Base-by-base conservation (phyloP, 2,797 vertebrate species). In the Gymnothorax javanicus region DNA sequence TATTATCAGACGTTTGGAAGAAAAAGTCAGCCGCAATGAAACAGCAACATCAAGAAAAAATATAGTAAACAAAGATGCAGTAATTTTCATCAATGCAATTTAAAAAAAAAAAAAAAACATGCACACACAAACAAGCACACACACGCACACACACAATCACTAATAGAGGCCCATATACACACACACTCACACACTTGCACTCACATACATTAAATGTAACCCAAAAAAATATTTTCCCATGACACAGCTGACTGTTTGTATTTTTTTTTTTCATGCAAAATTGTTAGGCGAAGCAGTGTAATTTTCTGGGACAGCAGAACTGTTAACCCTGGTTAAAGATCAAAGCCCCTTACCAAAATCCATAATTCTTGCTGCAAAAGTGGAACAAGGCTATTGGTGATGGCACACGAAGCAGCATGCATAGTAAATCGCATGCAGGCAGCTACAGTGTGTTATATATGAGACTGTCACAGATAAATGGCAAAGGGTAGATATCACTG, bases 401-500 rank as follows among this genome's bases (percentile, higher is more conserved):
- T 79, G 62, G 20, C 82, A 81, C 64, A 43, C 57, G 43, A 64
- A 81, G 25, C 83, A 23, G 15, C 33, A 64, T 62, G 57, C 57
- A 62, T 82, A 79, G 87, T 86, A 83, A 77, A 88, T 84, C 67
- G 85, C 73, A 50, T 57, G 67, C 85, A 88, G 85, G 81, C 85
- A 77, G 85, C 69, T 79, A 77, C 82, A 60, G 83, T 59, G 67
- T 59, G 82, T 89, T 73, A 86, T 88, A 84, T 88, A 86, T 13
- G 85, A 84, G 59, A 58, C 23, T 83, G 88, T 84, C 87, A 86
- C 56, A 79, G 54, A 73, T n/a, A 25, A 85, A 79, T 86, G 85
- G 85, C 82, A 85, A 83, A 83, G 84, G 69, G 54, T 87, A 84
- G 50, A 69, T 87, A 62, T 85, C 12, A 23, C 15, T 9, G 73